Conservation (phyloP, 2,797 vertebrate species). For the Coccyzus lansbergi region DNA sequence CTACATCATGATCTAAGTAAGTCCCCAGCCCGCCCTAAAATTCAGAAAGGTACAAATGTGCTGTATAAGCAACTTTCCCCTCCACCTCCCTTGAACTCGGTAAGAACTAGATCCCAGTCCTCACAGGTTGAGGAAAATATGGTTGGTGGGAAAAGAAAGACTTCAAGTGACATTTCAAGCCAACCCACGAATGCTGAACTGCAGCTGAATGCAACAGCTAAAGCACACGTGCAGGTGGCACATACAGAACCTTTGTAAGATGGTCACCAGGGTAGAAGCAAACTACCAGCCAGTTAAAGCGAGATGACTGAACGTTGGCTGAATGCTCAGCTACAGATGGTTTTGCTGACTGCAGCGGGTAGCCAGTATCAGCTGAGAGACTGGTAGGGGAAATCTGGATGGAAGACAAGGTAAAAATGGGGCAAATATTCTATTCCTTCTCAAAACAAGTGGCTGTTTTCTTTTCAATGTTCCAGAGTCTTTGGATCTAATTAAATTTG, state of each 20-base stretch:
- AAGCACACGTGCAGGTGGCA: not conserved
- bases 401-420: not conserved
- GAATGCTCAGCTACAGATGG: not conserved
- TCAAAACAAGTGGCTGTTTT: slow-evolving; percentile 13
- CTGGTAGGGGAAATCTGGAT: not conserved
- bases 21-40: not conserved
- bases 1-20: not conserved
- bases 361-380: not conserved
- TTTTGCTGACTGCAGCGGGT: not conserved
- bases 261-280: not conserved
- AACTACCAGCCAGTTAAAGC: not conserved
- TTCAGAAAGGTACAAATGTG: not conserved
- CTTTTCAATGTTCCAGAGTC: not conserved
- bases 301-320: not conserved
- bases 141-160: not conserved
- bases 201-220: not conserved
- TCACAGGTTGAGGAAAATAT: not conserved
- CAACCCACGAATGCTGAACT: not conserved
- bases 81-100: not conserved
- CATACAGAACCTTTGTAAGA: rapidly evolving
- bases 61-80: not conserved
- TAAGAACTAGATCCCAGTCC: not conserved
- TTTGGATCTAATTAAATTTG: slow-evolving; percentile 31
- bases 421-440: not conserved
- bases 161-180: not conserved